Conservation (phyloP, 1,140 invertebrate species). For the Doryteuthis pealeii region DNA sequence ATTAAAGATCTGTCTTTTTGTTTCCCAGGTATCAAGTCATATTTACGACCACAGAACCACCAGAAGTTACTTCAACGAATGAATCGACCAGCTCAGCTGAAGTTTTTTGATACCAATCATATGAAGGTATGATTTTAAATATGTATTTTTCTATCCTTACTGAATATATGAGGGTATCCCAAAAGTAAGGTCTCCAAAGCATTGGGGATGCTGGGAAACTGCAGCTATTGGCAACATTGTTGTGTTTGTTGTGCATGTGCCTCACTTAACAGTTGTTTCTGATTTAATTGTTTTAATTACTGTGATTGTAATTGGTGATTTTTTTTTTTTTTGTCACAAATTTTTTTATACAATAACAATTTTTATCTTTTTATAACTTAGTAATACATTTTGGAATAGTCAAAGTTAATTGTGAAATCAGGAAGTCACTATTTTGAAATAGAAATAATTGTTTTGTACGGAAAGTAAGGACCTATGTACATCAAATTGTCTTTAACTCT, state of each 20-base stretch:
- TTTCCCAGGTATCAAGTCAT: constrained; percentile 35
- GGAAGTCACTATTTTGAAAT: not conserved
- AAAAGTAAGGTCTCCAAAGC: too few species aligned
- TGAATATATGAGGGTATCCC: too few species aligned
- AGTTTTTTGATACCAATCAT: constrained; percentile 40
- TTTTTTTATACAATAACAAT: not conserved
- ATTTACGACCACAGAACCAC: not conserved
- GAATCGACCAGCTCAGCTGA: constrained; percentile 37
- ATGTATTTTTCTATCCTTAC: too few species aligned
- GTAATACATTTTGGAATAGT: not conserved
- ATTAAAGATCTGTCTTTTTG: not conserved
- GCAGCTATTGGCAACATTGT: too few species aligned
- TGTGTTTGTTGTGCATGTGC: too few species aligned
- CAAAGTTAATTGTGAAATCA: not conserved
- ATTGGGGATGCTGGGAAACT: too few species aligned
- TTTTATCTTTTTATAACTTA: not conserved
- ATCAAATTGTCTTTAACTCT: too few species aligned
- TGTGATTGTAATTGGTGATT: not conserved
- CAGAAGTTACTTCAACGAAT: not conserved
- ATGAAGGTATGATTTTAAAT: constrained; percentile 32
- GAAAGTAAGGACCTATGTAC: too few species aligned
- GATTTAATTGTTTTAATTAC: too few species aligned
- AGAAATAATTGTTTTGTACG: too few species aligned
- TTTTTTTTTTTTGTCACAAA: not conserved
- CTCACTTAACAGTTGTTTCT: too few species aligned